Evolutionary conservation across 2,113 vertebrate species (phyloP).

Genomic region (Nymphicus hollandicus): DNA sequence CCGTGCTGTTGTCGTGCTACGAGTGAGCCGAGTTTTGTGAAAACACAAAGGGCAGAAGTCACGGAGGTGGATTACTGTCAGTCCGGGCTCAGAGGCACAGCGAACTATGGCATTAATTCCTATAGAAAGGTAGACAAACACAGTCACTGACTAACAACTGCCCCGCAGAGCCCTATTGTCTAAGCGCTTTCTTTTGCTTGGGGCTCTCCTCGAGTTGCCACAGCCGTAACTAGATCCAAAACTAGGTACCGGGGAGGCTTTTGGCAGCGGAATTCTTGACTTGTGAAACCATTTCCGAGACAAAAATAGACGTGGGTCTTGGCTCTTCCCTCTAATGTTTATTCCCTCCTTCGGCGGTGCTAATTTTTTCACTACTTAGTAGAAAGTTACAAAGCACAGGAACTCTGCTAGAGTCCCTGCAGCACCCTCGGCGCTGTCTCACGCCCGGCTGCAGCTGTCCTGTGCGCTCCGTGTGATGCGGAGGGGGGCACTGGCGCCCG

Average conservation of each 20-base stretch:
- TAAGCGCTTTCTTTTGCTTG: conserved; percentile 33
- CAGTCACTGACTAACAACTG: conserved; percentile 59
- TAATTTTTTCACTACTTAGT: conserved; percentile 12
- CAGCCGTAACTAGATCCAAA: conserved; percentile 23
- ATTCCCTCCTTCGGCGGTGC: neutral
- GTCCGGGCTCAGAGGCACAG: conserved; percentile 40
- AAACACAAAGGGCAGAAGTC: conserved; percentile 71
- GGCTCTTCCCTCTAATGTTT: neutral
- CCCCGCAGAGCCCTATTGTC: conserved; percentile 62
- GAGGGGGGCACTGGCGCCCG: neutral
- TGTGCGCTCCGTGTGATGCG: neutral
- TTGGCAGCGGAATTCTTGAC: neutral
- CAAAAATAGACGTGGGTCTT: neutral
- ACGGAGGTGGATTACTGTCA: conserved; percentile 74
- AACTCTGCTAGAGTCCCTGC: neutral
- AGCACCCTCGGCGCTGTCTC: neutral
- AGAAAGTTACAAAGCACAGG: neutral
- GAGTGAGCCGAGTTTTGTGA: conserved; percentile 71
- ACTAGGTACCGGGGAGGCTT: conserved; percentile 36
- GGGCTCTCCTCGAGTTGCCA: conserved; percentile 39
- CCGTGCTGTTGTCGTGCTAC: conserved; percentile 63
- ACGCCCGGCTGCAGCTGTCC: neutral
- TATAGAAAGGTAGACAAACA: conserved; percentile 74
- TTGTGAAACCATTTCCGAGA: neutral
- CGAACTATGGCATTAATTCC: conserved; percentile 68